phyloP scores from a whole-genome alignment of 2,888 invertebrate species.

The Orthonevra nobilis region DNA sequence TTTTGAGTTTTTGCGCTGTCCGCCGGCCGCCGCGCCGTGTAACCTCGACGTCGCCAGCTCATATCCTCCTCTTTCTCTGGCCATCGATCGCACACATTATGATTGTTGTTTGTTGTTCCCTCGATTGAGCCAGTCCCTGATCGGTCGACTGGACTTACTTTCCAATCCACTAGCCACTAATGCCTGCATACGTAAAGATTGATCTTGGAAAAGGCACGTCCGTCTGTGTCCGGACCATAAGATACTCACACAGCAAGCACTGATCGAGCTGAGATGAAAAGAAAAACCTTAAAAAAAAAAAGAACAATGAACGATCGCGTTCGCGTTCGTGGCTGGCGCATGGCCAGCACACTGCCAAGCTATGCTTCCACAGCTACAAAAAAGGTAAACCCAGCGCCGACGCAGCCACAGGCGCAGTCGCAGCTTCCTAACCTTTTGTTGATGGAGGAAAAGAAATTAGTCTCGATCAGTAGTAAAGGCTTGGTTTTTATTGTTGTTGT shows the following conservation, averaged over 20 bases:
- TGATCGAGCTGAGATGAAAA: constrained; percentile 7
- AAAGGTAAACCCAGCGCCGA: constrained; percentile 36
- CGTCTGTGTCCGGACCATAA: constrained; percentile 19
- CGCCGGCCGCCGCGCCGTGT: constrained; percentile 16
- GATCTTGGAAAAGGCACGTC: constrained; percentile 12
- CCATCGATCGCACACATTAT: constrained; percentile 38
- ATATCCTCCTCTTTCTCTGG: constrained; percentile 39
- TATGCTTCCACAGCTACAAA: constrained; percentile 58
- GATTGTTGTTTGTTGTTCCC: constrained; percentile 55
- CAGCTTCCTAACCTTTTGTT: constrained; percentile 60
- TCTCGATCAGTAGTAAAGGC: constrained; percentile 40
- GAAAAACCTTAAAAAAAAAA: constrained; percentile 33
- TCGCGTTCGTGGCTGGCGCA: constrained; percentile 62
- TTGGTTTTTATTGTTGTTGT: constrained; percentile 9
- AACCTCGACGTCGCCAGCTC: constrained; percentile 57
- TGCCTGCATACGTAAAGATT: constrained; percentile 27
- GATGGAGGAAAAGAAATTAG: constrained; percentile 79
- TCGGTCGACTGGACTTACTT: constrained; percentile 34
- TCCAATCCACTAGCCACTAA: constrained; percentile 55
- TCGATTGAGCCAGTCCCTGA: constrained; percentile 19
- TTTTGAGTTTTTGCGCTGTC: constrained; percentile 50
- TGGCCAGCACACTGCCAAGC: constrained; percentile 65
- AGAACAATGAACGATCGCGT: constrained; percentile 1
- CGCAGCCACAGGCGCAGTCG: constrained; percentile 5
- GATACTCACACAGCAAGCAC: constrained; percentile 26